Conservation (phyloP, 2,888 invertebrate species). For the Mythimna impura region DNA sequence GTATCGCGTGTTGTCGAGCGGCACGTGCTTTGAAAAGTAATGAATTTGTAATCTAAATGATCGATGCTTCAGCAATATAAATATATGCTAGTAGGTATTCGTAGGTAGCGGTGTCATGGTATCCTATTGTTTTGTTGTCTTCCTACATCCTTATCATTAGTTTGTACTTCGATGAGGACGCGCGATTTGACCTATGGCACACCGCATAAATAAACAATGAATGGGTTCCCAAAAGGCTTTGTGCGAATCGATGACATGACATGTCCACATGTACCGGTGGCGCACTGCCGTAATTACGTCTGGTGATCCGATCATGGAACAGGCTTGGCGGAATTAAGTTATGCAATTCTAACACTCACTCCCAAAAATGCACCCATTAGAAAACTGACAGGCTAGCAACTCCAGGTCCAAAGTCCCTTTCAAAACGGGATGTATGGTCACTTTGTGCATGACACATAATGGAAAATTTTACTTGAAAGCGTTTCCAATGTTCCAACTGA, state of each 20-base stretch:
- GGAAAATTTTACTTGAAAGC: neutral
- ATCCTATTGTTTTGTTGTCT: constrained; percentile 37
- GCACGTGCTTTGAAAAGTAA: constrained; percentile 77
- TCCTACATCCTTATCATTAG: constrained; percentile 41
- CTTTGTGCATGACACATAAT: too few species aligned
- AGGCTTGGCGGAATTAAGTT: too few species aligned
- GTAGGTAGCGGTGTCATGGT: constrained; percentile 1
- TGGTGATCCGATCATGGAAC: too few species aligned
- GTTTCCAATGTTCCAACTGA: neutral
- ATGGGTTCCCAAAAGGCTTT: too few species aligned
- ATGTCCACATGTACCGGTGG: too few species aligned
- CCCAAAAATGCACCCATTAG: too few species aligned
- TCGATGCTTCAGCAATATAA: constrained; percentile 51
- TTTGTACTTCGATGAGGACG: constrained; percentile 14
- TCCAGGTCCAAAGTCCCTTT: too few species aligned
- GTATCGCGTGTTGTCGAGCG: constrained; percentile 51
- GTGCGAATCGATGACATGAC: too few species aligned
- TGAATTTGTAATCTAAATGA: constrained; percentile 68
- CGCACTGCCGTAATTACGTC: too few species aligned
- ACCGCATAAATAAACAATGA: neutral
- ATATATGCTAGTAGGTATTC: neutral
- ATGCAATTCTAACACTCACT: too few species aligned
- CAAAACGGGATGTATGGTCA: too few species aligned
- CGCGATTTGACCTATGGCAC: constrained; percentile 17
- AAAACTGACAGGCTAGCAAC: too few species aligned